Evolutionary conservation across 2,113 vertebrate species (phyloP).

Genomic region (Nannobrachium achirus): DNA sequence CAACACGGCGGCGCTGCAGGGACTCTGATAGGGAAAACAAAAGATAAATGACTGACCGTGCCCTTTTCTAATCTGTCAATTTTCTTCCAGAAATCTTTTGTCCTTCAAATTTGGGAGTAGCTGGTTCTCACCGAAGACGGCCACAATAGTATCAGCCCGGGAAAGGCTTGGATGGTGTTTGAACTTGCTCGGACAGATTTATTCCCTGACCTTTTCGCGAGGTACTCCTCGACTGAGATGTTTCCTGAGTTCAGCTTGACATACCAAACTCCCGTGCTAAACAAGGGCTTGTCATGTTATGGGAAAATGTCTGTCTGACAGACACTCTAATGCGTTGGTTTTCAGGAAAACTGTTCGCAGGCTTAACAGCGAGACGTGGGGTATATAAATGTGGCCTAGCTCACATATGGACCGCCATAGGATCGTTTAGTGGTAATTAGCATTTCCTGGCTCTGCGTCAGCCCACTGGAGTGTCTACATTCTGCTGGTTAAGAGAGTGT

Average conservation of each 20-base stretch:
- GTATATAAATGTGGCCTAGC: conserved; percentile 23
- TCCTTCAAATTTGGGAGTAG: conserved; percentile 63
- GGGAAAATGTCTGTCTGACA: conserved; percentile 38
- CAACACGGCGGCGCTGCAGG: conserved; percentile 53
- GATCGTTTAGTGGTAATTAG: conserved; percentile 44
- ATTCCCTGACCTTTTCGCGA: conserved; percentile 65
- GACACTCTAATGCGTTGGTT: background rate
- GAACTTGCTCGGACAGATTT: conserved; percentile 52
- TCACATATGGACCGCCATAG: background rate
- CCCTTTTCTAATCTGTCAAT: conserved; percentile 76
- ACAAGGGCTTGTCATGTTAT: conserved; percentile 38
- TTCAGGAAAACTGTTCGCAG: conserved; percentile 6
- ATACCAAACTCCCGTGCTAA: conserved; percentile 34
- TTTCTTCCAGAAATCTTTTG: conserved; percentile 66
- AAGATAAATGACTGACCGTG: conserved; percentile 70
- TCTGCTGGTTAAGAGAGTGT: conserved; percentile 55
- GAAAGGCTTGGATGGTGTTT: conserved; percentile 43
- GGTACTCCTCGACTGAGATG: conserved; percentile 47
- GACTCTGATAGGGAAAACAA: conserved; percentile 71
- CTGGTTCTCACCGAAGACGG: conserved; percentile 28
- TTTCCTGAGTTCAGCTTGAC: conserved; percentile 41
- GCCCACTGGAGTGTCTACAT: conserved; percentile 47
- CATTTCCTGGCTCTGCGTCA: conserved; percentile 41
- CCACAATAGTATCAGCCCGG: conserved; percentile 37
- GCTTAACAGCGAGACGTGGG: conserved; percentile 30